phyloP scores from a whole-genome alignment of 2,797 vertebrate genomes.

The Hippopotamyrus pictus region DNA sequence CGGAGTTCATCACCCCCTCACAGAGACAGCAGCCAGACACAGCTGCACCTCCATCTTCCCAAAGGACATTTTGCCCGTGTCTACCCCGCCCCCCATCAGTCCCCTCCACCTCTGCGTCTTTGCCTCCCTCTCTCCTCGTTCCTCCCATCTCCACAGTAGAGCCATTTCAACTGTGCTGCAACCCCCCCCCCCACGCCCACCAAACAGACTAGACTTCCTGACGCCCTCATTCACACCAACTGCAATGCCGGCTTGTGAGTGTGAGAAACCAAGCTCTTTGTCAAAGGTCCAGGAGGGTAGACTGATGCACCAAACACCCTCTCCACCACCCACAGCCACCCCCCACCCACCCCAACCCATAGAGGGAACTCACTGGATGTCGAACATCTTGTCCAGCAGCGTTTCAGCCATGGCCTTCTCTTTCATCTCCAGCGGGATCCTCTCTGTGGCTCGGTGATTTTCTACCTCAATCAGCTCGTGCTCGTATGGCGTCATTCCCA shows the following conservation, averaged over 20 bases:
- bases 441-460: constrained; percentile 69
- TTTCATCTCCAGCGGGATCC: constrained; percentile 70
- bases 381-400: constrained; percentile 71
- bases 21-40: not conserved
- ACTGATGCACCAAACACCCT: not conserved
- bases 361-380: constrained; percentile 71
- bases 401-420: constrained; percentile 78
- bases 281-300: not conserved
- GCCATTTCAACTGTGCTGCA: not conserved
- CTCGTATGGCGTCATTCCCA: constrained; percentile 85
- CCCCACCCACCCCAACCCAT: not conserved
- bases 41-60: constrained; percentile 15
- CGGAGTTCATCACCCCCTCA: constrained; percentile 50
- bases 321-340: not conserved
- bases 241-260: not conserved
- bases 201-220: not conserved
- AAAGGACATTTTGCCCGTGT: not conserved
- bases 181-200: too few species aligned
- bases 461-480: constrained; percentile 73
- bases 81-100: constrained; percentile 21
- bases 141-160: constrained; percentile 29
- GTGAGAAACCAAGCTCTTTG: not conserved
- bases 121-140: constrained; percentile 29
- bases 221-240: not conserved
- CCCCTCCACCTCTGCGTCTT: not conserved